Evolutionary conservation across 2,888 invertebrate genomes (phyloP).

Genomic region (Spisula solida): DNA sequence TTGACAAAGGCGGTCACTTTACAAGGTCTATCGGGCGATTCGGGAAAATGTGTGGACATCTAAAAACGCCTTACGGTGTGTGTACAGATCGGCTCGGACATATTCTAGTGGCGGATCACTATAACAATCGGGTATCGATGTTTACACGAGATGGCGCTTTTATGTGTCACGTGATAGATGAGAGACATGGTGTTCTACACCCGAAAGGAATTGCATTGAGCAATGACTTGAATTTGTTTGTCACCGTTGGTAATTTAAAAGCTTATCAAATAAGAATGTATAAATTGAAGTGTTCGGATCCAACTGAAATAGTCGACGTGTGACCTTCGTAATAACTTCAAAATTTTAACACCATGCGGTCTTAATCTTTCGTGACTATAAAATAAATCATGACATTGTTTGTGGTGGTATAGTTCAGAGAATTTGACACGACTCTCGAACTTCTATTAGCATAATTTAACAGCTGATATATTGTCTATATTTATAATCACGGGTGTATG

Average conservation of each 20-base stretch:
- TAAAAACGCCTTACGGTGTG: slow-evolving; percentile 88
- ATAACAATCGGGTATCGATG: slow-evolving; percentile 86
- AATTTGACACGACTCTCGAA: no score
- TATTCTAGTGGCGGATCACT: slow-evolving; percentile 89
- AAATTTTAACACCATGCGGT: no score
- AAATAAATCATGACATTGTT: no score
- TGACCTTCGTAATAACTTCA: background rate
- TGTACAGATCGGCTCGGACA: slow-evolving; percentile 88
- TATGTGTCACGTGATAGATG: slow-evolving; percentile 76
- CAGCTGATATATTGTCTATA: no score
- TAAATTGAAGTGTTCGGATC: slow-evolving; percentile 48
- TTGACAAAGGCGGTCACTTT: slow-evolving; percentile 87
- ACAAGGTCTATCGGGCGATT: slow-evolving; percentile 88
- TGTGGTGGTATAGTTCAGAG: no score
- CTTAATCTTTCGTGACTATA: no score
- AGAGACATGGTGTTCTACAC: slow-evolving; percentile 69
- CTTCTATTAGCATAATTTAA: no score
- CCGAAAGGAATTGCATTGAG: slow-evolving; percentile 76
- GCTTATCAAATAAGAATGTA: slow-evolving; percentile 73
- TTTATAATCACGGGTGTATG: no score
- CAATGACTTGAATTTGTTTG: slow-evolving; percentile 67
- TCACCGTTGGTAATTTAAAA: slow-evolving; percentile 75
- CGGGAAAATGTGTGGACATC: slow-evolving; percentile 88
- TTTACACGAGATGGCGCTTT: slow-evolving; percentile 79
- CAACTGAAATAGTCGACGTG: slow-evolving; percentile 41